Base-by-base conservation (phyloP, 2,797 vertebrate species). In the Karalla daura region DNA sequence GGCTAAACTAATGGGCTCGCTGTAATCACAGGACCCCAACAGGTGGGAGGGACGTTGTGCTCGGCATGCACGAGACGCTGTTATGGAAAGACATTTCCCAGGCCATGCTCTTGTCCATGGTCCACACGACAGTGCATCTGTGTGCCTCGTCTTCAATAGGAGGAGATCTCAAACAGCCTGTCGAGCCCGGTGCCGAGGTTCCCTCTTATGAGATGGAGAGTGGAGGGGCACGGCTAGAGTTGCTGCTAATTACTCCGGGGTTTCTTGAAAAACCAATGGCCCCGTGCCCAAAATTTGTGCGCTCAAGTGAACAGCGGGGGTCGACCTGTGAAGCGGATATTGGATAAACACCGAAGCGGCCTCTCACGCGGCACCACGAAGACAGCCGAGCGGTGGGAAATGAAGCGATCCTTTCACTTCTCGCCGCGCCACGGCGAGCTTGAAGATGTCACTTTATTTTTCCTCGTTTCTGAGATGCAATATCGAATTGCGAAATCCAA, bases 221-320 rank as follows among this genome's bases (percentile, higher is more conserved):
- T 25, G 39, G 8, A 52, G 35, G 20, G 35, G 63, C 61, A 60
- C 10, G 18, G 25, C 27, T 40, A 15, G n/a, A 0, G 2, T 23
- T 72, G n/a, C 35, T 63, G 58, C 64, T 74, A 33, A 75, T 82
- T 75, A 78, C 73, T 74, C 66, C 1, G 20, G 50, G 67, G 77
- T 79, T 88, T 83, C 47, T 30, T 51, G 11, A 63, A 73, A 67
- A 36, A 1, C 1, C 1, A 59, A 39, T 33, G 53, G 64, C 49
- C 77, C 63, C 18, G 27, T 46, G 47, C 23, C 37, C 25, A 60
- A 33, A 62, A 63, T 56, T 20, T 74, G 14, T 49, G 7, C 3
- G 0, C 17, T 69, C 15, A 12, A 64, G 41, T 17, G 47, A 63
- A 25, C 53, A 46, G 49, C 2, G 7, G 56, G 24, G 70, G 27